Evolutionary conservation across 92 coral and sea anemone genomes (phyloP).

Genomic region (Umimayanthus chanpuru): DNA sequence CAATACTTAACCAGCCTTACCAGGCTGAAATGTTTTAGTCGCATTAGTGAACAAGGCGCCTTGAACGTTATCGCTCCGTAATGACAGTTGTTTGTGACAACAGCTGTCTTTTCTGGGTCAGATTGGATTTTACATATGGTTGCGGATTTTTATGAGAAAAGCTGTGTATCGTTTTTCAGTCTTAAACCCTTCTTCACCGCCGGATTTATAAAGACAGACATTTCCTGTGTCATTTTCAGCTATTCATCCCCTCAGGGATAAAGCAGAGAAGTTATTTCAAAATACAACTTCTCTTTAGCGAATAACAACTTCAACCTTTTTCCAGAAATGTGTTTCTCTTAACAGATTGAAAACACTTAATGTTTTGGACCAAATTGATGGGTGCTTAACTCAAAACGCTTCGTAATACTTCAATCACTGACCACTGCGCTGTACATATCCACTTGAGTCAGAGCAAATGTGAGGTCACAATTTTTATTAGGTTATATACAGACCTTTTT

Average conservation of each 20-base stretch:
- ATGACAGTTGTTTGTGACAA: constrained; percentile 5
- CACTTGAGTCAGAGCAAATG: neutral
- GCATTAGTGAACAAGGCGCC: neutral
- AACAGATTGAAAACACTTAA: neutral
- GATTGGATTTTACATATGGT: neutral
- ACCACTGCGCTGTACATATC: constrained; percentile 5
- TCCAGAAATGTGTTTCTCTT: neutral
- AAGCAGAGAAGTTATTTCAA: neutral
- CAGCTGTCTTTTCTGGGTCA: neutral
- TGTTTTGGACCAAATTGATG: neutral
- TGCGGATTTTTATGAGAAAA: neutral
- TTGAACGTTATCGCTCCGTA: neutral
- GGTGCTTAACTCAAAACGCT: constrained; percentile 20
- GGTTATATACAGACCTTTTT: neutral
- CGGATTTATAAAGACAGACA: constrained; percentile 27
- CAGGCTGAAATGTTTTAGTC: neutral
- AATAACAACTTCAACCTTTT: neutral
- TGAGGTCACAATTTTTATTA: constrained; percentile 20
- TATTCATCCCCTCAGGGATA: constrained; percentile 17
- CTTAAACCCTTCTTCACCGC: constrained; percentile 14
- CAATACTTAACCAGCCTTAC: neutral
- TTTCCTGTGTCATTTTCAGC: constrained; percentile 29
- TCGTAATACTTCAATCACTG: neutral
- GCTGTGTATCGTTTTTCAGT: constrained; percentile 13
- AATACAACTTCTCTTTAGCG: neutral